These are phyloP conservation scores for Pseudochromis fuscus DNA, from an alignment of 2,797 vertebrate genomes.

Conservation along the genomic window DNA sequence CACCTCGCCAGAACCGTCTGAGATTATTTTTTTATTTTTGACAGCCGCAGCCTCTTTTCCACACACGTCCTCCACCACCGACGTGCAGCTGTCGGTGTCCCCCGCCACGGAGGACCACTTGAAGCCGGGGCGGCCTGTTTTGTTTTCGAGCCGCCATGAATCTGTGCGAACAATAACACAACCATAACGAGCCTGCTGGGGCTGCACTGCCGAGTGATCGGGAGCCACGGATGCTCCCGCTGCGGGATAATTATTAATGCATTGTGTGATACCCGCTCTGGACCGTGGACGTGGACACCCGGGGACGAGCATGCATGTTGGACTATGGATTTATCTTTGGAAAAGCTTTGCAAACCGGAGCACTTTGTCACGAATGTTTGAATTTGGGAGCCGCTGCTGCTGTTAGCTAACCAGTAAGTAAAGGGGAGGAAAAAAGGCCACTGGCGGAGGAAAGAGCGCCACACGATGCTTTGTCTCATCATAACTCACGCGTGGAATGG, in stretches of 20 bases:
- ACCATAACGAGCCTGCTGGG: constrained; percentile 56
- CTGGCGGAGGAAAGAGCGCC: constrained; percentile 55
- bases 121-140: constrained; percentile 80
- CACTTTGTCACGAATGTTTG: constrained; percentile 54
- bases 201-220: constrained; percentile 31
- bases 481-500: constrained; percentile 32
- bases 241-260: constrained; percentile 31
- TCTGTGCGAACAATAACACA: constrained; percentile 85
- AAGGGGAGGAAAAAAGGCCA: constrained; percentile 30
- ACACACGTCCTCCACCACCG: too few species aligned
- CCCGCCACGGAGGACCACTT: constrained; percentile 17
- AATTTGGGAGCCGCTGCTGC: constrained; percentile 42
- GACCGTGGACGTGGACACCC: constrained; percentile 29
- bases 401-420: constrained; percentile 35
- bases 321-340: constrained; percentile 44
- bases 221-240: constrained; percentile 33
- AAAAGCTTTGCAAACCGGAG: constrained; percentile 31
- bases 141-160: constrained; percentile 84
- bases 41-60: neutral
- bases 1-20: neutral
- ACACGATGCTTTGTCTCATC: constrained; percentile 65
- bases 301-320: constrained; percentile 48
- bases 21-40: neutral
- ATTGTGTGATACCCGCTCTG: constrained; percentile 35
- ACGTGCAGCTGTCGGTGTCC: constrained; percentile 20